Base-by-base conservation (phyloP, 2,113 vertebrate species). In the Oncorhynchus mykiss region DNA sequence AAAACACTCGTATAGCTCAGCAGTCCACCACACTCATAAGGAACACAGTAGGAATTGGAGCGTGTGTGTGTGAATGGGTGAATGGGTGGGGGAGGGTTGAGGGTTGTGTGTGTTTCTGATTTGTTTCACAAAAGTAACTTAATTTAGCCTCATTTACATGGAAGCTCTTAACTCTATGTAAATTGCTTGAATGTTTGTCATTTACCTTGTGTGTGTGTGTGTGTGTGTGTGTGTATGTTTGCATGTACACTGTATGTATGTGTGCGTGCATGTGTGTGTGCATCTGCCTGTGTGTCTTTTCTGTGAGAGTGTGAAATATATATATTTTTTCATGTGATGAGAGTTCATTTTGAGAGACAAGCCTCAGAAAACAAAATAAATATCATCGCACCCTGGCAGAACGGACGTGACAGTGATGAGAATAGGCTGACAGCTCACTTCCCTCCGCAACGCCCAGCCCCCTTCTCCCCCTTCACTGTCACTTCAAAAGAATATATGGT, bases 1-100 rank as follows among this genome's bases (percentile, higher is more conserved):
- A 64, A 82, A 86, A 86, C 79, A 75, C 78, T 71, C 62, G 54
- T 73, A 34, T n/a, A 22, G 74, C 74, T 83, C 77, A 76, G 83
- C 80, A 27, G 27, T 49, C 9, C 71, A 67, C 9, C 71, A 67
- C 29, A 14, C 20, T 57, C 25, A 60, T 45, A 74, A 76, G 78
- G 20, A 84, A 79, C 78, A 66, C 49, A 29, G 12, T 72, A 78
- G 39, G 67, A 75, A 80, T 80, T 72, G 74, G 83, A 84, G 67
- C 54, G 74, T 77, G 69, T 22, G 57, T 75, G 39, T 75, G 66
- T 70, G 27, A 0, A 29, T 2, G 8, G 20, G 22, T 8, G 13
- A 2, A n/a, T 64, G 60, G 7, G 72, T 16, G 24, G 25, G 11
- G 9, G 60, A 48, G 59, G 7, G 16, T 5, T 68, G 29, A 18